phyloP scores from a whole-genome alignment of 2,888 invertebrate genomes.

The Dicyrtomina minuta region DNA sequence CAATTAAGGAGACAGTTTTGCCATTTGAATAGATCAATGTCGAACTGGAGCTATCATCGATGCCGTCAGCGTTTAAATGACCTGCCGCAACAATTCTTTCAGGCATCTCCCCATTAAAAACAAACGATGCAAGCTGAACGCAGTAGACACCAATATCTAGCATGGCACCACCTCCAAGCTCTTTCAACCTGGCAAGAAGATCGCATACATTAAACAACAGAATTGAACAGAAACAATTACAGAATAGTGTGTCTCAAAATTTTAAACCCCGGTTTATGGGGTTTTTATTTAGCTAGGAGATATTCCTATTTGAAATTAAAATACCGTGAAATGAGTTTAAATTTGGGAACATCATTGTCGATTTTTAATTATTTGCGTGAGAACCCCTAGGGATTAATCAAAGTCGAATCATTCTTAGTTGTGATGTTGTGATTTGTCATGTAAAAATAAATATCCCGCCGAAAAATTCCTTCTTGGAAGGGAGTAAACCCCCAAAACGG shows the following conservation, averaged over 20 bases:
- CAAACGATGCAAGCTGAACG: conserved; percentile 66
- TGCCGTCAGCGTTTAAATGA: conserved; percentile 68
- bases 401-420: no score
- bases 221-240: no score
- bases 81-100: conserved; percentile 68
- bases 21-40: conserved; percentile 67
- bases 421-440: no score
- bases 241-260: no score
- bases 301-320: no score
- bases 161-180: conserved; percentile 74
- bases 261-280: neutral
- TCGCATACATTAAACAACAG: no score
- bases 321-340: conserved; percentile 1
- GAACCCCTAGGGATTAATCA: no score
- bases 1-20: conserved; percentile 65
- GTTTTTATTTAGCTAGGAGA: conserved; percentile 1
- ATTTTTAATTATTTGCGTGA: no score
- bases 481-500: no score
- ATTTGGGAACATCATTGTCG: no score
- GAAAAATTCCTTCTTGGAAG: no score
- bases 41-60: conserved; percentile 69
- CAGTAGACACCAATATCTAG: conserved; percentile 73
- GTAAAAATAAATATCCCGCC: no score
- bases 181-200: conserved; percentile 63
- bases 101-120: conserved; percentile 63